Evolutionary conservation across 1,140 invertebrate species (phyloP).

Genomic region (Orchesella cincta): DNA sequence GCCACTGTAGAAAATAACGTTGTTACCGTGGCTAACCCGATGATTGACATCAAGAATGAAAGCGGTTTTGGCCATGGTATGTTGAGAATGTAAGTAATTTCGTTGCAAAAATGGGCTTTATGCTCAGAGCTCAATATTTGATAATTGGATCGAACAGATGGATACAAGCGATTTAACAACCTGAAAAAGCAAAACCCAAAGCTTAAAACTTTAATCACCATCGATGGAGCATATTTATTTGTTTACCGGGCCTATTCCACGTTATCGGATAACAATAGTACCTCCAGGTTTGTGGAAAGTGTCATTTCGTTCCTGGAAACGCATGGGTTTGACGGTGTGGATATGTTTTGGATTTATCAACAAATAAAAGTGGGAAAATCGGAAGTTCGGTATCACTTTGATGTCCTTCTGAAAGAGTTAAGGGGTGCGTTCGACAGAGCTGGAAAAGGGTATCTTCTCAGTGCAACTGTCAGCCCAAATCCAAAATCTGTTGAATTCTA

Average conservation of each 20-base stretch:
- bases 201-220: conserved; percentile 67
- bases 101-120: no score
- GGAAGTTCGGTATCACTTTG: conserved; percentile 38
- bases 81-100: not conserved
- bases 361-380: conserved; percentile 21
- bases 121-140: no score
- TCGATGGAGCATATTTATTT: conserved; percentile 75
- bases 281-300: conserved; percentile 63
- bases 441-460: conserved; percentile 60
- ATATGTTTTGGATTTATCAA: conserved; percentile 62
- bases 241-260: conserved; percentile 64
- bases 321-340: conserved; percentile 66
- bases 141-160: no score
- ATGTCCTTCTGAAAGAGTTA: conserved; percentile 61
- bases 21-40: conserved; percentile 64
- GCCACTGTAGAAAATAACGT: conserved; percentile 62
- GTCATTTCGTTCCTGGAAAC: conserved; percentile 60
- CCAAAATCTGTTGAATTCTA: conserved; percentile 61
- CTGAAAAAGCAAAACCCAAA: conserved; percentile 64
- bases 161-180: conserved; percentile 59
- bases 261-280: conserved; percentile 51
- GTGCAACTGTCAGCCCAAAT: conserved; percentile 65
- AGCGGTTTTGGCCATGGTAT: conserved; percentile 54
- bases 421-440: conserved; percentile 59
- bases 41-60: conserved; percentile 62